Percentiles rank a stretch among this genome's conserved stretches.
Evolutionary conservation across 2,888 invertebrate genomes (phyloP).

Genomic region (Euplagia quadripunctaria): DNA sequence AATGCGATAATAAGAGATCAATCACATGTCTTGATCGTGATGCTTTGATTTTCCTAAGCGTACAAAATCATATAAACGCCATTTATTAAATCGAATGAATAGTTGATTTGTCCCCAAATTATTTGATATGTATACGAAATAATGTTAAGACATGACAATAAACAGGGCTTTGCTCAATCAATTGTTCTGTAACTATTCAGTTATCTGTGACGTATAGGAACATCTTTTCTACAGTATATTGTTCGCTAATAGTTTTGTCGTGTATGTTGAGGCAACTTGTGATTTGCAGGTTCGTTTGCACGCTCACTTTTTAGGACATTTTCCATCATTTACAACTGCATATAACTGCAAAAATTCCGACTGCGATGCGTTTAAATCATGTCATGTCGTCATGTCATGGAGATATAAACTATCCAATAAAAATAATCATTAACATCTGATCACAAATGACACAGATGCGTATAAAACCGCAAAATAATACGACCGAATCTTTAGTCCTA

Average conservation of each 20-base stretch:
- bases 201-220: slow-evolving; percentile 57
- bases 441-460: not conserved
- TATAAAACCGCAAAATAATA: not conserved
- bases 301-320: not conserved
- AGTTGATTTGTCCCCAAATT: slow-evolving; percentile 62
- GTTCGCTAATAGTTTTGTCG: slow-evolving; percentile 34
- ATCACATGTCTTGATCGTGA: slow-evolving; percentile 49
- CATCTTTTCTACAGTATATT: slow-evolving; percentile 44
- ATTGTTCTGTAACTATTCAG: slow-evolving; percentile 64
- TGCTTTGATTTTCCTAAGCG: slow-evolving; percentile 46
- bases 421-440: not conserved
- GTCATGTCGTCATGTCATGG: too few relatives aligned
- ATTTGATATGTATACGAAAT: slow-evolving; percentile 81
- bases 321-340: not conserved
- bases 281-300: not conserved
- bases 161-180: slow-evolving; percentile 69
- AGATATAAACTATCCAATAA: not conserved
- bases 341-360: not conserved
- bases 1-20: slow-evolving; percentile 48
- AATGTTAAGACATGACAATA: slow-evolving; percentile 57
- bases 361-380: not conserved
- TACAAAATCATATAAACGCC: slow-evolving; percentile 54
- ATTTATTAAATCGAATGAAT: slow-evolving; percentile 54
- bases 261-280: slow-evolving; percentile 23
- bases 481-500: not conserved